Base-by-base conservation (phyloP, 2,113 vertebrate species). In the Suricata suricatta region DNA sequence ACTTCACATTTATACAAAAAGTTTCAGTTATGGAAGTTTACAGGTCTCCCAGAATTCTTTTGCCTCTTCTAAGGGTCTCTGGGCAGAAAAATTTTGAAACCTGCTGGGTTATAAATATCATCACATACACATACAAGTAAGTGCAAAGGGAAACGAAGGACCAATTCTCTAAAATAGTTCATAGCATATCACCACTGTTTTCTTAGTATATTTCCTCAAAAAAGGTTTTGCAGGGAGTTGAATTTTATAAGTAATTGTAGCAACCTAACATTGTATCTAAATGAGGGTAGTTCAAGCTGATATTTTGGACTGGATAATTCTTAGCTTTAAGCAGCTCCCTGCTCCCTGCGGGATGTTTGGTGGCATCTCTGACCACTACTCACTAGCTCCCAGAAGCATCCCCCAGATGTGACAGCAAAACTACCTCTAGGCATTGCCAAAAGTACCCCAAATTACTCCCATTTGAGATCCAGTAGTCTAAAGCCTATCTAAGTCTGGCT, bases 201-300 rank as follows among this genome's bases (percentile, higher is more conserved):
- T 35, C 77, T 29, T 84, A 10, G 16, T 9, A 7, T 17, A 50
- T 44, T 92, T 90, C 44, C 80, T 71, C 10, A 84, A 93, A 95
- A 38, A 33, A 15, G 6, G 21, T 72, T 79, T 74, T 21, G 3
- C 27, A 63, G n/a, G 11, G 31, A 68, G 31, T 25, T 79, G n/a
- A 85, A 44, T 81, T 92, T 88, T 72, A 88, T n/a, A 38, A 68
- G 23, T 88, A 80, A 89, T 74, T 91, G 1, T 57, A 74, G 54
- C 31, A 71, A 72, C 9, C 60, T 74, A 57, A 77, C 1, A 54
- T 63, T 91, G 95, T 72, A n/a, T 79, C 9, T 89, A 50, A 91
- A 74, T 91, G 15, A 33, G 13, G 0, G 14, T 76, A 88, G 93
- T 19, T 66, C 16, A 91, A 17, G 41, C 13, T 38, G 66, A 71